Conservation (phyloP, 2,797 vertebrate genomes). For the Sciurus vulgaris region DNA sequence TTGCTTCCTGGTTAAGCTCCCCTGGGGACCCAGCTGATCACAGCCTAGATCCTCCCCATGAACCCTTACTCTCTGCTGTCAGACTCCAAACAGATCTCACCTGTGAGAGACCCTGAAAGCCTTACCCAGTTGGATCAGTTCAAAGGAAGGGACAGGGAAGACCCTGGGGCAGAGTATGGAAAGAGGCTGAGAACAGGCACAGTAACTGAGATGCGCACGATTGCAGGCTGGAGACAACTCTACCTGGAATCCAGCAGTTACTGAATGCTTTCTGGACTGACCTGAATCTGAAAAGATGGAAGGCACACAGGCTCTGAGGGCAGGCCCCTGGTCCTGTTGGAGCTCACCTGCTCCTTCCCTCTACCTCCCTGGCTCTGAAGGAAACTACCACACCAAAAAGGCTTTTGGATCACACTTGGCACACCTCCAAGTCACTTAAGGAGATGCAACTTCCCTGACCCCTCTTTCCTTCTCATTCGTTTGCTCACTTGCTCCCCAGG, state of each 20-base stretch:
- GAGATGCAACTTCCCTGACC: neutral
- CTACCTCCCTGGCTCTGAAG: neutral
- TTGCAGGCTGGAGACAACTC: neutral
- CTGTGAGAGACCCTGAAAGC: neutral
- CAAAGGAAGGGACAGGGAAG: slow-evolving; percentile 36
- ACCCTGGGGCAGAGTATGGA: neutral
- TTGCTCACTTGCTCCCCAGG: neutral
- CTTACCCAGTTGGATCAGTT: slow-evolving; percentile 42
- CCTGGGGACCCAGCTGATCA: neutral
- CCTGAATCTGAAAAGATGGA: neutral
- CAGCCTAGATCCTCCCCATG: neutral
- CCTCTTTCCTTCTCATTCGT: neutral
- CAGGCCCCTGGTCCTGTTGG: neutral
- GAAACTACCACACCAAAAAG: neutral
- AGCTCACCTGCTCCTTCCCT: neutral
- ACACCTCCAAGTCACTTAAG: neutral
- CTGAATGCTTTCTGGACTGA: slow-evolving; percentile 1
- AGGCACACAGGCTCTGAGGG: neutral
- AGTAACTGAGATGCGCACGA: neutral
- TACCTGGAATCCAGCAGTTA: neutral
- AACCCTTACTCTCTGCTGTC: slow-evolving; percentile 7
- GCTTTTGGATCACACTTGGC: neutral
- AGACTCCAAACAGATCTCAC: neutral
- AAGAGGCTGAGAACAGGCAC: neutral
- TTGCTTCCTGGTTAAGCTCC: neutral